Conservation (phyloP, 2,113 vertebrate species). For the Anhinga anhinga region DNA sequence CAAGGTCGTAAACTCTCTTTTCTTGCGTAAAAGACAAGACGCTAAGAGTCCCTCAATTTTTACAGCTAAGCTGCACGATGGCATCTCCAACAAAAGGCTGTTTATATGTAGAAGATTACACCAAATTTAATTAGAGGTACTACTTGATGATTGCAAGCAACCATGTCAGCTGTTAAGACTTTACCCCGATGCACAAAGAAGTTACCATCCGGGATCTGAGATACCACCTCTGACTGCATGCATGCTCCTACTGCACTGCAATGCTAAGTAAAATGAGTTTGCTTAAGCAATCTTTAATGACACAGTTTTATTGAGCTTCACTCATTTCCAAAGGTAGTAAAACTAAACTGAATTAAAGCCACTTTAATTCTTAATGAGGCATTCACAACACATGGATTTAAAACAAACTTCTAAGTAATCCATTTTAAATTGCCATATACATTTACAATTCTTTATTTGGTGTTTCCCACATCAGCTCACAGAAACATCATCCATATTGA, state of each 20-base stretch:
- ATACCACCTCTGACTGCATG: background rate
- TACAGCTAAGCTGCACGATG: background rate
- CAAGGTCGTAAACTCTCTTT: slow-evolving; percentile 13
- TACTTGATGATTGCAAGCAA: background rate
- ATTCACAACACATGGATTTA: background rate
- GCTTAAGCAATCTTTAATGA: background rate
- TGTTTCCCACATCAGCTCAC: background rate
- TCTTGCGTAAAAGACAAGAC: background rate
- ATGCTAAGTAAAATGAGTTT: background rate
- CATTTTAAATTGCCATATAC: background rate
- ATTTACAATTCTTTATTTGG: background rate
- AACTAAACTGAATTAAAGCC: slow-evolving; percentile 4
- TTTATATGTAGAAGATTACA: background rate
- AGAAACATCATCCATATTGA: background rate
- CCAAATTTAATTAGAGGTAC: slow-evolving; percentile 12
- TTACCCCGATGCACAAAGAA: background rate
- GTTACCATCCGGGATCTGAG: background rate
- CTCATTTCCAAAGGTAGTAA: background rate
- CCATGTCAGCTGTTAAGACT: background rate
- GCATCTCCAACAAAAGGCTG: background rate
- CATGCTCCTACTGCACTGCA: background rate
- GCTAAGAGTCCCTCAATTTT: background rate
- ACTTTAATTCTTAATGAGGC: background rate
- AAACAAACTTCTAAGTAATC: background rate
- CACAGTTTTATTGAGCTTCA: background rate